These are phyloP conservation scores for Mustelus asterias DNA, from an alignment of 2,113 vertebrate genomes.

Conservation along the genomic window DNA sequence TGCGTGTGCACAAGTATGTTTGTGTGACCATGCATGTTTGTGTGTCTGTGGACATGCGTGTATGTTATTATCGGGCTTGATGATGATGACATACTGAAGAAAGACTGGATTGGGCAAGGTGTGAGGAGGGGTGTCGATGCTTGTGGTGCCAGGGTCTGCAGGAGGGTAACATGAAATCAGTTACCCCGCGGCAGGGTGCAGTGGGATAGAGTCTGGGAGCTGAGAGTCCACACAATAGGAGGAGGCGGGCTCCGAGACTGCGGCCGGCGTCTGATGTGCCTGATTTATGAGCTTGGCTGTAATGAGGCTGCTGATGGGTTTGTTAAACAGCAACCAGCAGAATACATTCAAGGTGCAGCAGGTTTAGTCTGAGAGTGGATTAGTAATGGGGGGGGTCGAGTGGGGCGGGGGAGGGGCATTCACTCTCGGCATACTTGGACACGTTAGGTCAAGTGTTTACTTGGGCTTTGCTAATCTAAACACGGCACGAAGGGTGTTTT, in stretches of 20 bases:
- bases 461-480: background rate
- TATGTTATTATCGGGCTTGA: background rate
- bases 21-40: too few species aligned
- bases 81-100: background rate
- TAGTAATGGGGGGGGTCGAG: slow-evolving; percentile 18
- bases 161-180: too few species aligned
- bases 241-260: background rate
- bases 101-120: background rate
- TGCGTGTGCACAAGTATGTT: too few species aligned
- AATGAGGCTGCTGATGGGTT: slow-evolving; percentile 54
- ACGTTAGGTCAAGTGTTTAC: background rate
- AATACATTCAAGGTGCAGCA: slow-evolving; percentile 47
- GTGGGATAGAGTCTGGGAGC: background rate
- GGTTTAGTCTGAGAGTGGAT: slow-evolving; percentile 42
- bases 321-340: slow-evolving; percentile 52
- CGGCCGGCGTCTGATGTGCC: slow-evolving; percentile 44
- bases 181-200: background rate
- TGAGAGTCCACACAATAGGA: too few species aligned
- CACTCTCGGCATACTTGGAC: background rate
- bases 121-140: background rate
- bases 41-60: background rate
- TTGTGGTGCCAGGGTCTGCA: too few species aligned
- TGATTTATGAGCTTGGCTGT: slow-evolving; percentile 55
- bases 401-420: too few species aligned
- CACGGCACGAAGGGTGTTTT: too few species aligned